Conservation (phyloP, 2,888 invertebrate species). For the Stenchaetothrips biformis region DNA sequence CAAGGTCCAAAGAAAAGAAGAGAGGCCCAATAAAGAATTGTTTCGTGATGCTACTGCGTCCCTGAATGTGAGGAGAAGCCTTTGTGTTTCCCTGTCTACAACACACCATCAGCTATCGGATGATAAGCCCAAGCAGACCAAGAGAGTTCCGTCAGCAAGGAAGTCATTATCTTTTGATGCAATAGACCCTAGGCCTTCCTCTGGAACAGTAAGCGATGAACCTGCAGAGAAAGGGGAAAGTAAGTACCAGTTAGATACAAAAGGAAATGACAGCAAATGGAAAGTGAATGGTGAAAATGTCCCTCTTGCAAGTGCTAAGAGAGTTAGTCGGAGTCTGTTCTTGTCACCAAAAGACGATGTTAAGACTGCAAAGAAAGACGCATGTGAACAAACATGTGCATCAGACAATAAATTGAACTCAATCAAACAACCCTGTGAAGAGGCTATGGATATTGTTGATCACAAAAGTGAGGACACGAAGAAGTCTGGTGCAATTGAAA, state of each 20-base stretch:
- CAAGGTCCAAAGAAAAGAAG: not conserved
- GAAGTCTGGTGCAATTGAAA: not conserved
- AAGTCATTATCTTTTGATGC: not conserved
- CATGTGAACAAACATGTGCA: not conserved
- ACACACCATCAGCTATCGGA: not conserved
- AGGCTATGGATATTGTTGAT: not conserved
- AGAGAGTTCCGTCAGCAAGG: not conserved
- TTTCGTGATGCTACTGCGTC: conserved; percentile 3
- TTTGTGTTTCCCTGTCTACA: not conserved
- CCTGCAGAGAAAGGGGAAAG: not conserved
- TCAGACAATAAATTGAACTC: not conserved
- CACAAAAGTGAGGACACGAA: not conserved
- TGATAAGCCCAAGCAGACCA: not conserved
- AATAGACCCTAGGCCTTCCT: not conserved
- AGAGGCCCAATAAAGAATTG: not conserved
- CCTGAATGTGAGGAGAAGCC: not conserved
- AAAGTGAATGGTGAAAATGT: conserved; percentile 2
- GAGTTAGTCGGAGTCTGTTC: conserved; percentile 1
- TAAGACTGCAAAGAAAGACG: not conserved
- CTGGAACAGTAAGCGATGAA: not conserved
- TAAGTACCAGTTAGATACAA: not conserved
- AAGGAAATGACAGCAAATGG: not conserved
- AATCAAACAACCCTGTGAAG: not conserved
- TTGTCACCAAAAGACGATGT: not conserved
- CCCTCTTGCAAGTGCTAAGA: not conserved